A percentile compares a stretch with the other conserved stretches of the same genome.
Conservation (phyloP, 2,888 invertebrate species). For the Bhutanitis thaidina region DNA sequence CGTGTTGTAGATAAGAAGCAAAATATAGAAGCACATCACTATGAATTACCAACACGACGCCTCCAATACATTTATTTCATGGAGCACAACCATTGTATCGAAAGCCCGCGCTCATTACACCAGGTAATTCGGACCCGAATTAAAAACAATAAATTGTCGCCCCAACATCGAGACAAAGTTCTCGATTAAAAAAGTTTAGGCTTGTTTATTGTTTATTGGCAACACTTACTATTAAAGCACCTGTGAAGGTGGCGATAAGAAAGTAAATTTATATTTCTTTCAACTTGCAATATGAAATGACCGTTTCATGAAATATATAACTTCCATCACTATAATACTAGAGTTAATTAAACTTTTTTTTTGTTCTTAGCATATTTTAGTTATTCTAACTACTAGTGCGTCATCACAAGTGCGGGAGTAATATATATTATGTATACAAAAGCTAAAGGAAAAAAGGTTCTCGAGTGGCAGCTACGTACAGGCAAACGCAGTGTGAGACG, state of each 20-base stretch:
- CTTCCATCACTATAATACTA: too few species aligned
- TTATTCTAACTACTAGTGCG: too few species aligned
- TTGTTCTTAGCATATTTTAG: too few species aligned
- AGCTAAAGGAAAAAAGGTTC: too few species aligned
- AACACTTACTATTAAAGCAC: slow-evolving; percentile 5
- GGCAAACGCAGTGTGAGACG: too few species aligned
- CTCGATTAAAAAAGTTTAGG: slow-evolving; percentile 65
- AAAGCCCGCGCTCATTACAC: slow-evolving; percentile 26
- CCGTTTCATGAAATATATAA: too few species aligned
- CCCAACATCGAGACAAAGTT: slow-evolving; percentile 30
- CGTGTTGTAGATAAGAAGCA: background rate
- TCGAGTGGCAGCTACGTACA: too few species aligned
- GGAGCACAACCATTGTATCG: slow-evolving; percentile 31
- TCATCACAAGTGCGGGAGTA: too few species aligned
- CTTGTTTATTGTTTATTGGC: slow-evolving; percentile 45
- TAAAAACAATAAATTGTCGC: slow-evolving; percentile 69
- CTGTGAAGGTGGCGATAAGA: background rate
- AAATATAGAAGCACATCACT: slow-evolving; percentile 27
- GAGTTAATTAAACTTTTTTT: too few species aligned
- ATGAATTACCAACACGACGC: slow-evolving; percentile 32
- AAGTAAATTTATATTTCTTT: background rate
- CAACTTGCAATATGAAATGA: too few species aligned
- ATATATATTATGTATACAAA: background rate
- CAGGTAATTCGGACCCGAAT: slow-evolving; percentile 55
- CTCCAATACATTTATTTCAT: slow-evolving; percentile 62